phyloP scores from a whole-genome alignment of 1,140 invertebrate genomes.

The Cherax destructor region DNA sequence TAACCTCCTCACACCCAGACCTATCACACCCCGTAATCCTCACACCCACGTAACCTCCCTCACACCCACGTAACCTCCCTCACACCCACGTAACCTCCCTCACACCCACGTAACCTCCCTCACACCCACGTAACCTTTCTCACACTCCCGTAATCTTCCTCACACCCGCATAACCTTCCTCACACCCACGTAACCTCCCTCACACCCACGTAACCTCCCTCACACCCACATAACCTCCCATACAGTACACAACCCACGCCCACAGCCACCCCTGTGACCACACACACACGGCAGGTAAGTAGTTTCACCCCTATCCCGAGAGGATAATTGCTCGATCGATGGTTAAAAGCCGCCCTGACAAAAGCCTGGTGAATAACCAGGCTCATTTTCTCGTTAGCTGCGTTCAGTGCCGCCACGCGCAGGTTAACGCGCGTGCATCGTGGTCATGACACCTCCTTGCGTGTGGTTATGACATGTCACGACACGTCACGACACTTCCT shows the following conservation, averaged over 20 bases:
- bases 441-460: too few relatives aligned
- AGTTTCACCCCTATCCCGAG: neutral
- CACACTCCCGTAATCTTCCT: neutral
- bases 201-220: neutral
- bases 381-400: neutral
- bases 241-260: too few relatives aligned
- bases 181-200: neutral
- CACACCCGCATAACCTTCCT: too few relatives aligned
- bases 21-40: neutral
- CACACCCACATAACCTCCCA: neutral
- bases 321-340: neutral
- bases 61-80: neutral
- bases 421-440: neutral
- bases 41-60: neutral
- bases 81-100: neutral
- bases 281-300: neutral
- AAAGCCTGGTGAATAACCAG: neutral
- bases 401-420: neutral
- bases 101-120: neutral
- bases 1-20: neutral
- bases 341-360: neutral
- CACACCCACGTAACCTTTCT: neutral
- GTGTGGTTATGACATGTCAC: neutral
- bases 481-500: neutral
- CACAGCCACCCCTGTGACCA: too few relatives aligned